Conservation (phyloP, 2,797 vertebrate genomes). For the Loriculus beryllinus region DNA sequence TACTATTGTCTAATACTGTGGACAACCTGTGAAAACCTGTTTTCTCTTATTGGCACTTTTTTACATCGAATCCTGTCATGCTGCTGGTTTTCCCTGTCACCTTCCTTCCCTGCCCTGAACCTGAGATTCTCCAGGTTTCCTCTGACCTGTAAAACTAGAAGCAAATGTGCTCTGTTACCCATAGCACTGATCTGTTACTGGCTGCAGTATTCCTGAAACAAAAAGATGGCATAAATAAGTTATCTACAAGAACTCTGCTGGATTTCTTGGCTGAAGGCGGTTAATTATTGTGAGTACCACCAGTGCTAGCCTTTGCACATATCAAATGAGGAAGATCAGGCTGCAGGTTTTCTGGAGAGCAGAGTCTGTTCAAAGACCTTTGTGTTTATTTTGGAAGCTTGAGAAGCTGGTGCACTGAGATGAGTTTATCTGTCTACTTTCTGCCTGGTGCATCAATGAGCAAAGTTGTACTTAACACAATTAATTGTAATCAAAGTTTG, state of each 20-base stretch:
- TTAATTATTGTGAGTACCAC: slow-evolving; percentile 3
- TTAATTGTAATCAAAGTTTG: background rate
- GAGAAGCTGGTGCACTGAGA: slow-evolving; percentile 57
- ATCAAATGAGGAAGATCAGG: background rate
- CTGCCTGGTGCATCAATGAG: slow-evolving; percentile 9
- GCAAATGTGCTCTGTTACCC: background rate
- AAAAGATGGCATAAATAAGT: slow-evolving; percentile 19
- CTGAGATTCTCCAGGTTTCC: background rate
- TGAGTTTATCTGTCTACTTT: slow-evolving; percentile 9
- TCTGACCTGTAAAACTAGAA: background rate
- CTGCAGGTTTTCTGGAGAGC: slow-evolving; percentile 12
- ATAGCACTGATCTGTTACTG: background rate
- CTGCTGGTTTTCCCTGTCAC: background rate
- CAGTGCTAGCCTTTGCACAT: background rate
- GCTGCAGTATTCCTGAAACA: background rate
- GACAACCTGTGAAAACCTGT: background rate
- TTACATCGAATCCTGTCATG: accelerated
- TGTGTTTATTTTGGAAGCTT: slow-evolving; percentile 40
- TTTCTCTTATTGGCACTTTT: background rate
- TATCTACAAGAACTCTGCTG: background rate
- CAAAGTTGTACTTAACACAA: background rate
- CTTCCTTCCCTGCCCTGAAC: background rate
- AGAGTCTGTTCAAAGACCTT: background rate
- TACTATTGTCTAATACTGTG: background rate
- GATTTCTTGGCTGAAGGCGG: background rate